Conservation (phyloP, 2,113 vertebrate species). For the Salvator merianae region DNA sequence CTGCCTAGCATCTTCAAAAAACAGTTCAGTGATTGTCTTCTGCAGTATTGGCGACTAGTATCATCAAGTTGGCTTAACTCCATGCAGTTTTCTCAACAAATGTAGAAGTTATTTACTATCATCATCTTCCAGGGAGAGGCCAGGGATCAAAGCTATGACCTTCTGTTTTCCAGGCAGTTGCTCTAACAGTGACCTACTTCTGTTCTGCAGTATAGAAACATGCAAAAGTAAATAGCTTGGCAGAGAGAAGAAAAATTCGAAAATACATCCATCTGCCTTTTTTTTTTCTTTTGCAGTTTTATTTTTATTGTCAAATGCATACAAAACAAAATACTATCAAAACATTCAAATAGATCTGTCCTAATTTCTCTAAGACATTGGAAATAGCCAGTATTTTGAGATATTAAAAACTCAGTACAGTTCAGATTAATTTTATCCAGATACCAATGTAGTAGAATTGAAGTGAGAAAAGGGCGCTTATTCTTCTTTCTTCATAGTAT, state of each 20-base stretch:
- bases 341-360: too few relatives aligned
- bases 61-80: too few relatives aligned
- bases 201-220: background rate
- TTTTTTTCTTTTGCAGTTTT: too few relatives aligned
- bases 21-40: background rate
- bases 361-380: too few relatives aligned
- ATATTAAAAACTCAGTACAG: slow-evolving; percentile 53
- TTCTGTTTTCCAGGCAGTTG: too few relatives aligned
- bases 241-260: background rate
- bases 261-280: background rate
- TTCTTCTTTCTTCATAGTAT: slow-evolving; percentile 56
- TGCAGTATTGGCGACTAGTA: background rate
- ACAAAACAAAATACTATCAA: too few relatives aligned
- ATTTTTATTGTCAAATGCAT: too few relatives aligned
- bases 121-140: too few relatives aligned
- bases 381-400: slow-evolving; percentile 51
- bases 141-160: too few relatives aligned
- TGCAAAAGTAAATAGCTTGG: background rate
- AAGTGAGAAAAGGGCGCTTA: slow-evolving; percentile 50
- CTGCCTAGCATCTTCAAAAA: background rate
- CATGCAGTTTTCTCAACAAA: too few relatives aligned
- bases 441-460: slow-evolving; percentile 49
- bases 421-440: slow-evolving; percentile 63
- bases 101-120: too few relatives aligned
- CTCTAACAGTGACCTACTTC: background rate